Conservation (phyloP, 2,888 invertebrate genomes). For the Melanostoma mellinum region DNA sequence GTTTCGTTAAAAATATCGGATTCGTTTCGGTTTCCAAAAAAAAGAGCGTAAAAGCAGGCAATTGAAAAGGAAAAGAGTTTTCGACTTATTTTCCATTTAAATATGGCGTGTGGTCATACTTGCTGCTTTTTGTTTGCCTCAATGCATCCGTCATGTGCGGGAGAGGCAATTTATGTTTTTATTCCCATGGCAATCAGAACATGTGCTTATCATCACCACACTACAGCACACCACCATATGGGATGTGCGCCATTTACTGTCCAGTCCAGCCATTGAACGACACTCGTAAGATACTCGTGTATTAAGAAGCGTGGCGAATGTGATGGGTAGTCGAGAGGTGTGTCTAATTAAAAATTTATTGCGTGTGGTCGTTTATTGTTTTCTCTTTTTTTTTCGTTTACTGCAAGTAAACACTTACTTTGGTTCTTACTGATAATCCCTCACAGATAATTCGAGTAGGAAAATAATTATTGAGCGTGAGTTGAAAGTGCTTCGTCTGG, state of each 20-base stretch:
- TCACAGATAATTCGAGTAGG: too few relatives aligned
- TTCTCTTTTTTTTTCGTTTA: conserved; percentile 6
- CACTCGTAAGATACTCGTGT: conserved; percentile 12
- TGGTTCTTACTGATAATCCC: too few relatives aligned
- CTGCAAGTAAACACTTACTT: background rate
- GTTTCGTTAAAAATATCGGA: conserved; percentile 9
- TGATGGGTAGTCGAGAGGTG: conserved; percentile 52
- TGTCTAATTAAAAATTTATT: conserved; percentile 68
- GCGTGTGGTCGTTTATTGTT: conserved; percentile 38
- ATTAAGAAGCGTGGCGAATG: conserved; percentile 42
- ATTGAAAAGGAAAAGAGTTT: background rate
- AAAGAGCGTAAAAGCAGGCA: background rate
- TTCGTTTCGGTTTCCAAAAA: conserved; percentile 17
- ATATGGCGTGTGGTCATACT: conserved; percentile 24
- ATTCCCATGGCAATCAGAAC: conserved; percentile 66
- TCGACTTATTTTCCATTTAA: conserved; percentile 7
- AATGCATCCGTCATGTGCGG: conserved; percentile 36
- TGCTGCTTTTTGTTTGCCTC: conserved; percentile 5
- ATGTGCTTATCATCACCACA: conserved; percentile 53
- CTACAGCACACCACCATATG: conserved; percentile 31
- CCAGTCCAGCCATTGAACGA: background rate
- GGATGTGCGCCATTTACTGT: conserved; percentile 23
- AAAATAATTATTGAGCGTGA: too few relatives aligned
- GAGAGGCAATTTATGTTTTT: conserved; percentile 41
- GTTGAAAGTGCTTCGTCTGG: too few relatives aligned